These are phyloP conservation scores for Heteropelma amictum DNA, from an alignment of 2,888 invertebrate genomes.

Conservation along the genomic window DNA sequence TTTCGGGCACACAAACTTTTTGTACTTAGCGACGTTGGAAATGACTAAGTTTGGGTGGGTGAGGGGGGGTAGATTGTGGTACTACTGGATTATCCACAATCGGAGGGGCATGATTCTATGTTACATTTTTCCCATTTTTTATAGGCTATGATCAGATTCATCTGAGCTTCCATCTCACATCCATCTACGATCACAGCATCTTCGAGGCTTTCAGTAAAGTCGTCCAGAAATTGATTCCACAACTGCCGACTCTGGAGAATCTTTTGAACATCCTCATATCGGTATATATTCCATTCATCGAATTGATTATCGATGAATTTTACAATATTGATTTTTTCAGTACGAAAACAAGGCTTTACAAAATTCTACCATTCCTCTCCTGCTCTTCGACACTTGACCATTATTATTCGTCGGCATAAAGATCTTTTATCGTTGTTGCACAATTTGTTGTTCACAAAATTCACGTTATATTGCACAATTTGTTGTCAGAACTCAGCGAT, in stretches of 20 bases:
- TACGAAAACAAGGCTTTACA: too few species aligned
- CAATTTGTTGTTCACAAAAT: background rate
- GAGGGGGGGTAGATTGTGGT: too few species aligned
- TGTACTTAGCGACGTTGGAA: too few species aligned
- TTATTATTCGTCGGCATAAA: too few species aligned
- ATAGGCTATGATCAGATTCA: slow-evolving; percentile 89
- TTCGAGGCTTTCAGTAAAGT: slow-evolving; percentile 99
- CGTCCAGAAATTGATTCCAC: slow-evolving; percentile 98
- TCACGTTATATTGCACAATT: too few species aligned
- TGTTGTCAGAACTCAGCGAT: slow-evolving; percentile 95
- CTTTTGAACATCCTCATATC: slow-evolving; percentile 98
- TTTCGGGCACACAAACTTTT: too few species aligned
- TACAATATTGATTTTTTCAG: background rate
- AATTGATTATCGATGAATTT: background rate
- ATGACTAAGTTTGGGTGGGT: too few species aligned
- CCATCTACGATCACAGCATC: slow-evolving; percentile 99
- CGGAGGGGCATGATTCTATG: too few species aligned
- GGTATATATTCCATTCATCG: slow-evolving; percentile 79
- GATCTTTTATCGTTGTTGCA: slow-evolving; percentile 1
- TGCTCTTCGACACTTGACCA: too few species aligned
- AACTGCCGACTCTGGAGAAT: slow-evolving; percentile 97
- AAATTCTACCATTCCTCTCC: too few species aligned
- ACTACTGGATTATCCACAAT: too few species aligned
- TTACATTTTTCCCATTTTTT: slow-evolving; percentile 65
- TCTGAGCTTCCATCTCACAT: slow-evolving; percentile 96